Evolutionary conservation across 2,113 vertebrate species (phyloP), one percentile per base, ranked within the genome.

Genomic region (Lepus americanus): DNA sequence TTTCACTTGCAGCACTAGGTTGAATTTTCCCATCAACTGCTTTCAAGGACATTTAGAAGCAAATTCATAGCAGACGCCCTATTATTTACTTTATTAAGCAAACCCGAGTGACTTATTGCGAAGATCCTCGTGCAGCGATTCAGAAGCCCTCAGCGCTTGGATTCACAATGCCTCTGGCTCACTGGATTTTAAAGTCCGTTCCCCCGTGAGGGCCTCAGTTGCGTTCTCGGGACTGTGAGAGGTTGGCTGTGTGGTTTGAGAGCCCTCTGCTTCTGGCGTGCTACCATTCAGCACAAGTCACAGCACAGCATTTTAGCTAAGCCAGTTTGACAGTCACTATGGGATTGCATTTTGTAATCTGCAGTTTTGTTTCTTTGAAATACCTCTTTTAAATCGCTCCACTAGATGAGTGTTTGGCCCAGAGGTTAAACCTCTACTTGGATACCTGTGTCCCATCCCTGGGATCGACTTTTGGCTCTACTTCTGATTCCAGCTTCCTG

Each of bases 31-130:
- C 53, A 70, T 80, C 59, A 72, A 83, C 61, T 79, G 64, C 72
- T 93, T 91, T 94, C 95, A 94, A 95, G 96, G 96, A 79, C 59
- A 25, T 81, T 85, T 82, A 49, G 78, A 96, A 88, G 82, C 78
- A 90, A 73, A 78, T 78, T 33, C 69, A 67, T 36, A 94, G 67
- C 36, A 93, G 90, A 73, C 7, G 22, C 29, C 67, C 76, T 39
- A 19, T 83, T 72, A 88, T 88, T 84, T 72, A 92, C 59, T 89
- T 90, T 86, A 63, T 94, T 66, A 74, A 94, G 88, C 69, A 53
- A 59, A 92, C 29, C 20, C 39, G 73, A 81, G 14, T n/a, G 88
- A 83, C 82, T 92, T 76, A 36, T 85, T 64, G 67, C 72, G 44
- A 92, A 84, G 49, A 80, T 31, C 20, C 6, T 74, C 39, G 27